These are phyloP conservation scores for Melanostoma mellinum DNA, from an alignment of 2,888 invertebrate genomes.

Conservation along the genomic window DNA sequence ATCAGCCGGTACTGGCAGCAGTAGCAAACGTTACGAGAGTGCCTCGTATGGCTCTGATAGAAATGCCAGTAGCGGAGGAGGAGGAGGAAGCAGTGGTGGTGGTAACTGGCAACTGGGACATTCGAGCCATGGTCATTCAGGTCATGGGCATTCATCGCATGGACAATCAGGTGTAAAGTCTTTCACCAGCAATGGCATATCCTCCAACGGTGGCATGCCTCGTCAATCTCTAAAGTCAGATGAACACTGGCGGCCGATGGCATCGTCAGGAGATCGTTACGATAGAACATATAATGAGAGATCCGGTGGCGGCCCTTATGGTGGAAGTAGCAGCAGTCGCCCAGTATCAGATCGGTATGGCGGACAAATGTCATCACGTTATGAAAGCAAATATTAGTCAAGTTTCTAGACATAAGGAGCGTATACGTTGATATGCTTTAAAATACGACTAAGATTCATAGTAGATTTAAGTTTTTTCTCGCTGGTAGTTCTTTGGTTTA, in stretches of 20 bases:
- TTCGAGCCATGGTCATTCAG: conserved; percentile 68
- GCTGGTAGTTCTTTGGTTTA: conserved; percentile 47
- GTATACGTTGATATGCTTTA: conserved; percentile 1
- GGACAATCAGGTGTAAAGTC: conserved; percentile 78
- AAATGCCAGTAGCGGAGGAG: conserved; percentile 72
- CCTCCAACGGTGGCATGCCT: conserved; percentile 76
- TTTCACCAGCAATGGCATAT: conserved; percentile 79
- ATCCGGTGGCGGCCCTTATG: conserved; percentile 76
- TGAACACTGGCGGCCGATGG: conserved; percentile 79
- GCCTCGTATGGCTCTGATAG: conserved; percentile 72
- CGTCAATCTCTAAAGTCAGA: conserved; percentile 79
- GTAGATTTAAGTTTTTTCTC: conserved; percentile 37
- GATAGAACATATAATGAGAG: conserved; percentile 82
- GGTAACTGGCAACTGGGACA: conserved; percentile 76
- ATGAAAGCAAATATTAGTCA: conserved; percentile 75
- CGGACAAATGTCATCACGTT: conserved; percentile 80
- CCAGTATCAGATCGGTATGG: conserved; percentile 80
- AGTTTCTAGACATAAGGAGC: not conserved
- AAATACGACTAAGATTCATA: conserved; percentile 34
- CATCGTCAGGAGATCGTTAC: conserved; percentile 80
- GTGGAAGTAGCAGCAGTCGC: conserved; percentile 75
- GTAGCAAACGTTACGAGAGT: conserved; percentile 80
- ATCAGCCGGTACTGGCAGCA: conserved; percentile 59
- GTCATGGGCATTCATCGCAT: conserved; percentile 65
- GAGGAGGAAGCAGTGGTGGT: conserved; percentile 75